A percentile compares a stretch with the other conserved stretches of the same genome.
These are phyloP conservation scores for Neoaliturus tenellus DNA, from an alignment of 2,888 invertebrate genomes.

Conservation along the genomic window DNA sequence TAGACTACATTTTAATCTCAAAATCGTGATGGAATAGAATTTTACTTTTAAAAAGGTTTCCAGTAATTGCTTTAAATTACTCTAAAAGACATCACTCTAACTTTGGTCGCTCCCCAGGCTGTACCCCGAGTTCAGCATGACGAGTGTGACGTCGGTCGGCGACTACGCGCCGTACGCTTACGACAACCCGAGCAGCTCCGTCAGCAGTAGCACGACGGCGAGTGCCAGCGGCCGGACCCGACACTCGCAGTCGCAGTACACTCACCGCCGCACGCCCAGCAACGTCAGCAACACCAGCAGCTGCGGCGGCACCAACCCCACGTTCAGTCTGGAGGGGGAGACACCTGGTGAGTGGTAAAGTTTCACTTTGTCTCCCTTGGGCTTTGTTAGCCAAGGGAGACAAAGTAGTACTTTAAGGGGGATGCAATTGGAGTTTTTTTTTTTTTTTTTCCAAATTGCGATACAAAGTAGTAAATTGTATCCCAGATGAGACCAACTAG, in stretches of 20 bases:
- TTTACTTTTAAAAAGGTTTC: no score
- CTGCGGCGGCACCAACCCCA: slow-evolving; percentile 77
- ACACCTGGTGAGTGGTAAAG: slow-evolving; percentile 61
- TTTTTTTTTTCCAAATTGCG: no score
- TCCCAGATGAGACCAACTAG: no score
- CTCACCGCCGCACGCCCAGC: slow-evolving; percentile 87
- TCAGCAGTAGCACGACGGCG: slow-evolving; percentile 69
- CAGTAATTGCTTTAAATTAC: no score
- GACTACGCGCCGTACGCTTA: slow-evolving; percentile 72
- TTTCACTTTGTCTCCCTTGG: no score
- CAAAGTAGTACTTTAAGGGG: no score
- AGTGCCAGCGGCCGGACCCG: slow-evolving; percentile 45
- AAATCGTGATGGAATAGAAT: no score
- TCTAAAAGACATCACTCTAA: no score
- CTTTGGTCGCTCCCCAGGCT: slow-evolving; percentile 53
- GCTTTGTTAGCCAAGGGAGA: no score
- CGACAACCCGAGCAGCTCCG: slow-evolving; percentile 75
- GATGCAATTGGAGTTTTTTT: no score
- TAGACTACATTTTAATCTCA: no score
- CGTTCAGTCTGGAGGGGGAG: slow-evolving; percentile 79
- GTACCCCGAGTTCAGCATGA: slow-evolving; percentile 55
- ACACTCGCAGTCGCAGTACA: slow-evolving; percentile 60
- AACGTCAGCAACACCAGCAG: slow-evolving; percentile 80
- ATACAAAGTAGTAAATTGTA: no score
- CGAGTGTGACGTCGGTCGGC: not conserved